Percentiles rank a stretch among this genome's conserved stretches.
Evolutionary conservation across 2,888 invertebrate species (phyloP).

Genomic region (Plemyria rubiginata): DNA sequence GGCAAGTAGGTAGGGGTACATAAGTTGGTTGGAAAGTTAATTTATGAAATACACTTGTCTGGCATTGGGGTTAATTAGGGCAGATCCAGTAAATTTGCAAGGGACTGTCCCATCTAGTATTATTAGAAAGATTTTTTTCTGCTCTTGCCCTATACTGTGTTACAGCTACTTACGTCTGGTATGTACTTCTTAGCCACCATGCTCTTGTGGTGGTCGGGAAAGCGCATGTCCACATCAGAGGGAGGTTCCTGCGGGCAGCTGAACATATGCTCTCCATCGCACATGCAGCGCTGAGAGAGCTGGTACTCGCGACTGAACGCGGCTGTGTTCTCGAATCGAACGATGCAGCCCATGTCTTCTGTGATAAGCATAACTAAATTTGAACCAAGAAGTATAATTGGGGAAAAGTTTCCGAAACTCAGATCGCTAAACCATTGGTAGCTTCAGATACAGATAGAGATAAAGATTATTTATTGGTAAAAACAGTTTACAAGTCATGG

Average conservation of each 20-base stretch:
- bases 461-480: no score
- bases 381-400: neutral
- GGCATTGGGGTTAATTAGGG: no score
- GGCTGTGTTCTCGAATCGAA: constrained; percentile 97
- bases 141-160: neutral
- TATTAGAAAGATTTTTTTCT: neutral
- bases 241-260: constrained; percentile 89
- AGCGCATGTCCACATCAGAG: constrained; percentile 86
- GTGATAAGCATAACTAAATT: neutral
- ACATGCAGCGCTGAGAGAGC: constrained; percentile 97
- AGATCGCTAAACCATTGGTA: no score
- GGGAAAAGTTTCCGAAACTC: neutral
- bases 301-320: constrained; percentile 97
- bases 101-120: no score
- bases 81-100: no score
- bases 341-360: constrained; percentile 95
- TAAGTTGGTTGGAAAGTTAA: no score
- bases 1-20: no score
- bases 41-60: no score
- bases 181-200: constrained; percentile 91
- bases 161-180: constrained; percentile 70
- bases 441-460: no score
- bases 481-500: no score
- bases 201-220: constrained; percentile 88
- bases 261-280: constrained; percentile 99